Base-by-base conservation (phyloP, 2,797 vertebrate species). In the Propithecus perrieri region DNA sequence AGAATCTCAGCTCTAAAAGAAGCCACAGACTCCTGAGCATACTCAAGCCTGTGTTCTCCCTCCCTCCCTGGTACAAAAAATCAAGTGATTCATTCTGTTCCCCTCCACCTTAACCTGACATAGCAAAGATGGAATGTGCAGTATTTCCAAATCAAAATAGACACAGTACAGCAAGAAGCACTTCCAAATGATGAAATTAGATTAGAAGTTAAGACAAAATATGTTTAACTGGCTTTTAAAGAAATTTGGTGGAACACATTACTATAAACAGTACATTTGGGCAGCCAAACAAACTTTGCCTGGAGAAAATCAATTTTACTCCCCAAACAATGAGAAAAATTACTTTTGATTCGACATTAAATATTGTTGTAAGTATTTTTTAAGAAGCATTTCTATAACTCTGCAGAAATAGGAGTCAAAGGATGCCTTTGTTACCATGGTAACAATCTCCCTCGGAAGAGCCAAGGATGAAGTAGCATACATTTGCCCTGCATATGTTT, bases 151-250 rank as follows among this genome's bases (percentile, higher is more conserved):
- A 97, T 96, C 95, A 94, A 93, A 98, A 97, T 22, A 91, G 97
- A 94, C 96, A 96, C 7, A 24, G 85, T 96, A 65, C 63, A 67
- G 92, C 78, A 85, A 97, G 93, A 97, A 96, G 86, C 95, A 94
- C 93, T 98, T 97, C 85, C 88, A 91, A 97, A 96, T 97, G 93
- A 95, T 84, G 96, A 94, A 97, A 98, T 98, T 95, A 98, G 95
- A 98, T 98, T 94, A 95, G 96, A 97, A 98, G 96, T 98, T 97
- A 97, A 97, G 93, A 96, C 97, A 96, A 97, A 98, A 98, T 97
- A 96, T 7, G 67, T 95, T 98, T 98, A 97, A 97, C 97, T 96
- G 96, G 90, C 87, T 97, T 98, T 98, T 98, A 98, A 98, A 96
- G 97, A 97, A 96, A 98, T 97, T 95, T 96, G 95, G 93, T 97